These are phyloP conservation scores for Fratercula arctica DNA, from an alignment of 2,797 vertebrate genomes.

Conservation along the genomic window DNA sequence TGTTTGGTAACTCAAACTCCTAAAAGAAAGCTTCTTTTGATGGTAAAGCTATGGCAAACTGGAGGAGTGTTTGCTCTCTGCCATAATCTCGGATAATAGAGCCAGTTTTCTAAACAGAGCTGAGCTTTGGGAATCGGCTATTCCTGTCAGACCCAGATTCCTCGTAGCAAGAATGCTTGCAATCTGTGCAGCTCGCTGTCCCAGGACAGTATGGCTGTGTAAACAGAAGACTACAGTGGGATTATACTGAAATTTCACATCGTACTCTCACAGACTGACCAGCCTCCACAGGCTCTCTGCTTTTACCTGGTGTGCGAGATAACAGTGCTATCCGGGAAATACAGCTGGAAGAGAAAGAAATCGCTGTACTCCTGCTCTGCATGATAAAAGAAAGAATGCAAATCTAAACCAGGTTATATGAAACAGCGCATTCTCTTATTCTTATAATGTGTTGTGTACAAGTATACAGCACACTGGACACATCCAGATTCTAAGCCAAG, in stretches of 20 bases:
- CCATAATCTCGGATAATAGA: slow-evolving; percentile 5
- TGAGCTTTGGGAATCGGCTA: slow-evolving; percentile 43
- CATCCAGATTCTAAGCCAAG: background rate
- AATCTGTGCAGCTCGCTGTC: background rate
- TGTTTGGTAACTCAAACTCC: background rate
- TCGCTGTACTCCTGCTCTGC: no score
- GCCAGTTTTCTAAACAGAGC: slow-evolving; percentile 45
- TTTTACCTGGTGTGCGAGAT: background rate
- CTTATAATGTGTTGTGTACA: background rate
- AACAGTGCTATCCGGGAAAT: background rate
- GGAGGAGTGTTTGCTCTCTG: slow-evolving; percentile 17
- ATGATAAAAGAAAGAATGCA: background rate
- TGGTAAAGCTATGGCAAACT: background rate
- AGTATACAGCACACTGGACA: background rate
- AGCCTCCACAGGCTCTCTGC: background rate
- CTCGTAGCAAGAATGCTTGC: slow-evolving; percentile 62
- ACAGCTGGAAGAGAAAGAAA: background rate
- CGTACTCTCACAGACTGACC: background rate
- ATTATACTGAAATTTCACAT: background rate
- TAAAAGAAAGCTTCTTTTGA: slow-evolving; percentile 33
- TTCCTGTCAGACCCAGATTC: slow-evolving; percentile 52
- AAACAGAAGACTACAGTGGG: slow-evolving; percentile 22
- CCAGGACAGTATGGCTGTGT: slow-evolving; percentile 45
- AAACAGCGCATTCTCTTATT: background rate
- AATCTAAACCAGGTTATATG: background rate